phyloP scores from a whole-genome alignment of 2,888 invertebrate genomes.

The Dione juno region DNA sequence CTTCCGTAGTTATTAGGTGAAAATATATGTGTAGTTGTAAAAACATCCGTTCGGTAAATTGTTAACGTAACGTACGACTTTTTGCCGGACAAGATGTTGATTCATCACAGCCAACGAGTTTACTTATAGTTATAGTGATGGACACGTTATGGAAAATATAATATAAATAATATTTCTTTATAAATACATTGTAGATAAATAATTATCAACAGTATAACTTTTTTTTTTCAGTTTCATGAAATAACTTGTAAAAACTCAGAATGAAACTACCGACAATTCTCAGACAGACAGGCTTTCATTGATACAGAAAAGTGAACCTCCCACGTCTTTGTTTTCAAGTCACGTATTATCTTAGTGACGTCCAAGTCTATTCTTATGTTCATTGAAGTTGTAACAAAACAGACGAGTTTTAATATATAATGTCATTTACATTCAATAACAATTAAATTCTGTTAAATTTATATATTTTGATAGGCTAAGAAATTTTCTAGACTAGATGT shows the following conservation, averaged over 20 bases:
- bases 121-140: slow-evolving; percentile 29
- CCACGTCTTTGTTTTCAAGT: slow-evolving; percentile 3
- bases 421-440: not conserved
- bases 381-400: not conserved
- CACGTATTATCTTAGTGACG: not conserved
- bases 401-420: not conserved
- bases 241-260: not conserved
- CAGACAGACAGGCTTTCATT: not conserved
- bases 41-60: not conserved
- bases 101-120: slow-evolving; percentile 31
- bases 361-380: not conserved
- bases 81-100: slow-evolving; percentile 22
- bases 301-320: not conserved
- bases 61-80: slow-evolving; percentile 3
- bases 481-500: too few relatives aligned
- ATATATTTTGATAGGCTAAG: too few relatives aligned
- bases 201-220: not conserved
- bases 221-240: not conserved
- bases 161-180: not conserved
- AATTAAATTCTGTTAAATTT: not conserved
- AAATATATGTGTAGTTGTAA: not conserved
- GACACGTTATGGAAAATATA: slow-evolving; percentile 13
- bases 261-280: not conserved
- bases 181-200: not conserved
- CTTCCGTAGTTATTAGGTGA: too few relatives aligned